These are phyloP conservation scores for Sitta carolinensis DNA, from an alignment of 2,797 vertebrate species.

Conservation along the genomic window DNA sequence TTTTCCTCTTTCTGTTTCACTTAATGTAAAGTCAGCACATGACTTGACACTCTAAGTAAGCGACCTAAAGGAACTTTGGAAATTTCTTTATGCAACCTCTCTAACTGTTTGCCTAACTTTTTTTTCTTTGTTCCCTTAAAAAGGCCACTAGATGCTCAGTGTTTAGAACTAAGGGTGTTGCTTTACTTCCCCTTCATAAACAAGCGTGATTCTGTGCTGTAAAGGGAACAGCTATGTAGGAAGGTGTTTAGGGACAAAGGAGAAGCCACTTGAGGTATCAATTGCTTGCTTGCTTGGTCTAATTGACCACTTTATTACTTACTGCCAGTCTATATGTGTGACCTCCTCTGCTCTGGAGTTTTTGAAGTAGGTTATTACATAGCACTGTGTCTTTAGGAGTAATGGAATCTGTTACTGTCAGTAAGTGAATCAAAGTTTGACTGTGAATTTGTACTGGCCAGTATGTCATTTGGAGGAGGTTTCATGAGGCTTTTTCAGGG, in stretches of 20 bases:
- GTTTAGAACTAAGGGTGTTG: background rate
- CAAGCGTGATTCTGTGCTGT: background rate
- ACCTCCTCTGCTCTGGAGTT: background rate
- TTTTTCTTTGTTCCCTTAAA: background rate
- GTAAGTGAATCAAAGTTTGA: background rate
- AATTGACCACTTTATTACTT: background rate
- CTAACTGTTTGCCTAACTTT: background rate
- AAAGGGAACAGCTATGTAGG: background rate
- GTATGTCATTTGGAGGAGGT: background rate
- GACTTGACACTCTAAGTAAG: background rate
- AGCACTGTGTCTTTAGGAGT: background rate
- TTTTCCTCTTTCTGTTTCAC: background rate
- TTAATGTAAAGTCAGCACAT: accelerated
- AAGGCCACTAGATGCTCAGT: background rate
- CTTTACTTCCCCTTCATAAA: background rate
- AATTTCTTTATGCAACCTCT: background rate
- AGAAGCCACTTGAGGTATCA: background rate
- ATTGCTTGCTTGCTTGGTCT: background rate
- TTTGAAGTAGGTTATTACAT: background rate
- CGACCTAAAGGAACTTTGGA: background rate
- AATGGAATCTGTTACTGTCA: background rate
- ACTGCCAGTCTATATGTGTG: background rate
- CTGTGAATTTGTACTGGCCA: background rate
- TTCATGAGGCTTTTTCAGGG: background rate
- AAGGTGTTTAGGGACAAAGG: background rate